Base-by-base conservation (phyloP, 2,113 vertebrate genomes). In the Oxyruncus cristatus region DNA sequence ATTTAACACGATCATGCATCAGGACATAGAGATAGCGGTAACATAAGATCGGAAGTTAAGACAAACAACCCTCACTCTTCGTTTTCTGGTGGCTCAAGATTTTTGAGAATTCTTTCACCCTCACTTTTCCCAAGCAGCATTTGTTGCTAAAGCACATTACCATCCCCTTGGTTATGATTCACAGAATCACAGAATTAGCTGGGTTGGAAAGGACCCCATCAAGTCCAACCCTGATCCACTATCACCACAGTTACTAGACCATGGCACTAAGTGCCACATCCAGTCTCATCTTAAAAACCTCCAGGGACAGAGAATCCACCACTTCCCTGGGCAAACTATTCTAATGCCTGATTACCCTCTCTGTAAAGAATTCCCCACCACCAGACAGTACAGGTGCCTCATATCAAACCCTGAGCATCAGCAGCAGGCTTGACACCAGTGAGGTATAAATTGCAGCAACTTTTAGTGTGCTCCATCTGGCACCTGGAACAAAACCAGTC, bases 401-500 rank as follows among this genome's bases (percentile, higher is more conserved):
- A 33, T 5, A 75, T 49, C 23, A 87, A 85, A 96, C 28, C 44
- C 81, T 39, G 19, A 76, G 46, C 74, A 82, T 8, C 89, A 85
- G 26, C 77, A 94, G 58, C 66, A 85, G 77, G 70, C 53, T 76
- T 76, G 63, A 91, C 52, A 94, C 49, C 58, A 59, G n/a, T 2
- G 30, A 85, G 63, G 67, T 88, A 79, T 18, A 80, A 86, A 86
- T 2, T 59, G 44, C 72, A 94, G 56, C 35, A 83, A 63, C 85
- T 92, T 92, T 62, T 27, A 85, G 39, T 42, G 71, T 52, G 72
- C 50, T 96, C 90, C 78, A 83, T 88, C 59, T 90, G 90, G 92
- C 79, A 92, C 85, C 82, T 94, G 95, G 85, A 94, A 86, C 32
- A 47, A 93, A 92, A 90, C 47, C 79, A 92, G 83, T n/a, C 55